Evolutionary conservation across 2,797 vertebrate species (phyloP).

Genomic region (Oreochromis grahami): DNA sequence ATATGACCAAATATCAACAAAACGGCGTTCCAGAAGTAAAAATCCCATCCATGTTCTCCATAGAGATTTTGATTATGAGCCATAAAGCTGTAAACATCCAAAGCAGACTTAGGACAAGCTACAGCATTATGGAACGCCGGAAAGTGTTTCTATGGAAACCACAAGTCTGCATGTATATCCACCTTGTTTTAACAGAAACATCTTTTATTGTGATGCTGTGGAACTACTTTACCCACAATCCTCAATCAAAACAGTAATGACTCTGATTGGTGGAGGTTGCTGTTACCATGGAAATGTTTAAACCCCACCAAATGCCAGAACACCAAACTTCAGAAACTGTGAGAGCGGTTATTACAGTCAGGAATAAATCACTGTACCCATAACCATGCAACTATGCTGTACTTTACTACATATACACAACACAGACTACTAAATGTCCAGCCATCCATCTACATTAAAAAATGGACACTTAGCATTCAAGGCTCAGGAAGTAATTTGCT

Average conservation of each 20-base stretch:
- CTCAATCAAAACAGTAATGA: neutral
- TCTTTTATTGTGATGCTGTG: neutral
- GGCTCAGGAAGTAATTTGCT: neutral
- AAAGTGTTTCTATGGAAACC: neutral
- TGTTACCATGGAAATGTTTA: neutral
- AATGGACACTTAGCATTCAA: neutral
- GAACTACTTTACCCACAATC: neutral
- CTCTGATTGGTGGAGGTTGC: neutral
- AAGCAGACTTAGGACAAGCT: neutral
- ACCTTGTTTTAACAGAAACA: neutral
- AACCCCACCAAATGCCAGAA: neutral
- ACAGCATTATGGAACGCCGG: neutral
- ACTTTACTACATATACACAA: neutral
- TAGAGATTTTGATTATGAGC: neutral
- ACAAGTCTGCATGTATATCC: neutral
- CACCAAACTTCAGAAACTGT: neutral
- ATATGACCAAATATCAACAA: neutral
- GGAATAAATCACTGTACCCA: neutral
- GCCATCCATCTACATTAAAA: neutral
- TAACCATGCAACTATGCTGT: neutral
- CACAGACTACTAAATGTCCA: neutral
- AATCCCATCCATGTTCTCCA: neutral
- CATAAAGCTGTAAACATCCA: neutral
- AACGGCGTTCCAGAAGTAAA: neutral
- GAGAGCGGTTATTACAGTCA: neutral